phyloP scores from a whole-genome alignment of 2,113 vertebrate genomes.

The Raphicerus campestris region DNA sequence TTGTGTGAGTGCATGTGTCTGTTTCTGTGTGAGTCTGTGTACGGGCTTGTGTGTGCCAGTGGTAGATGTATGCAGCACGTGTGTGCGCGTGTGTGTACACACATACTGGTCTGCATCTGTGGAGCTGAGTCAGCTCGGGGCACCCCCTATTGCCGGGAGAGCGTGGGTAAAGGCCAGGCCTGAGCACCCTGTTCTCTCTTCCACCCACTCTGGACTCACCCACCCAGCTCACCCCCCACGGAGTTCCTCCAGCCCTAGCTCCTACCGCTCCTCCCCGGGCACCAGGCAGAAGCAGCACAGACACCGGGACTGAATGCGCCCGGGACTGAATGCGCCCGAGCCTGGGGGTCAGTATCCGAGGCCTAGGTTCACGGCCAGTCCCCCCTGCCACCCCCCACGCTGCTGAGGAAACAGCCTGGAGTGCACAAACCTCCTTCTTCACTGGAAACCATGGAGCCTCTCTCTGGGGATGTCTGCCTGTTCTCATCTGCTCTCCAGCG shows the following conservation, averaged over 20 bases:
- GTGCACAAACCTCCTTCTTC: fast-evolving
- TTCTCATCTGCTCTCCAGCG: background rate
- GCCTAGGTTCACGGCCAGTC: background rate
- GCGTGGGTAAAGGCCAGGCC: fast-evolving
- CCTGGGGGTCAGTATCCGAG: fast-evolving
- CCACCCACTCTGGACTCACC: background rate
- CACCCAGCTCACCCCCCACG: fast-evolving
- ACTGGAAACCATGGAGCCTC: fast-evolving
- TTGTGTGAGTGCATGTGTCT: background rate
- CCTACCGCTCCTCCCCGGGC: background rate
- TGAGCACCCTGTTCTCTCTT: background rate
- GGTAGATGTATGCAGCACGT: background rate
- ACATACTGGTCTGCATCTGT: fast-evolving
- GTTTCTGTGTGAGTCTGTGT: no score
- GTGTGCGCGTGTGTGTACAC: background rate
- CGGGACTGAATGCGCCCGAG: fast-evolving
- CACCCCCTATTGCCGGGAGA: fast-evolving
- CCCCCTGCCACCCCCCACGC: fast-evolving
- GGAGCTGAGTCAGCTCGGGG: background rate
- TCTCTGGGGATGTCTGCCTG: background rate
- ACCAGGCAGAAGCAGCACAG: background rate
- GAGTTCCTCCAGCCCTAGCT: background rate
- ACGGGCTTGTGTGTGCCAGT: background rate
- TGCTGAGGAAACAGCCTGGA: background rate
- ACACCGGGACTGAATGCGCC: fast-evolving